Conservation (phyloP, 2,888 invertebrate species). For the Malthinus flaveolus region DNA sequence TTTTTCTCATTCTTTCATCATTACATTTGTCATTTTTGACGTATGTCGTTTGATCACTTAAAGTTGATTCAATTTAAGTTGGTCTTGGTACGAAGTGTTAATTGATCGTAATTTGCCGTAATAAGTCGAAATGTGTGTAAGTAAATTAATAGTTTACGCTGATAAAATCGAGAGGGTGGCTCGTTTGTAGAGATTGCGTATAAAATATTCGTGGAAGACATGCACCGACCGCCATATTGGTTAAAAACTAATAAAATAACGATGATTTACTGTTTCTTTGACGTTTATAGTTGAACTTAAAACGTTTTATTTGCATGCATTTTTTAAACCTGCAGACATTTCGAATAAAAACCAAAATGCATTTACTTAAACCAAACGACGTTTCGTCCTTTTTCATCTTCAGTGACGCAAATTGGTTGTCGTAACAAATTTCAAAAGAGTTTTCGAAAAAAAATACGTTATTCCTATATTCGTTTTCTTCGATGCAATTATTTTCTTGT, state of each 20-base stretch:
- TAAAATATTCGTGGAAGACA: conserved; percentile 9
- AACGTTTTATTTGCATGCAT: conserved; percentile 38
- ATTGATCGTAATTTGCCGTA: conserved; percentile 1
- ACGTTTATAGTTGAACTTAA: conserved; percentile 40
- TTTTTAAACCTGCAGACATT: conserved; percentile 36
- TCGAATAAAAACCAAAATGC: conserved; percentile 25
- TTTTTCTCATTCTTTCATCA: too few species aligned
- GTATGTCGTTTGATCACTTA: conserved; percentile 3
- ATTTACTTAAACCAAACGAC: neutral
- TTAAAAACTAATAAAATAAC: conserved; percentile 37
- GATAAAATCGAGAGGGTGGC: neutral
- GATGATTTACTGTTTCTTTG: conserved; percentile 38
- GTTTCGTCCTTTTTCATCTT: conserved; percentile 9
- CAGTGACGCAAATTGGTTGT: neutral
- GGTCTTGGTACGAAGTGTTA: neutral
- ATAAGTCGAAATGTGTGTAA: conserved; percentile 1
- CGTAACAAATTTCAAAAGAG: neutral
- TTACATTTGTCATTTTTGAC: conserved; percentile 2
- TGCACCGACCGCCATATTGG: conserved; percentile 30
- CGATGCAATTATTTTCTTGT: conserved; percentile 26
- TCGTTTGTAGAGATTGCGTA: conserved; percentile 18
- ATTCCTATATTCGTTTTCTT: conserved; percentile 11
- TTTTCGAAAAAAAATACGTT: neutral
- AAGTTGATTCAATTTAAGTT: neutral
- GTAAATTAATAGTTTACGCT: neutral